phyloP scores from a whole-genome alignment of 2,888 invertebrate species.

The Prenolepis imparis region DNA sequence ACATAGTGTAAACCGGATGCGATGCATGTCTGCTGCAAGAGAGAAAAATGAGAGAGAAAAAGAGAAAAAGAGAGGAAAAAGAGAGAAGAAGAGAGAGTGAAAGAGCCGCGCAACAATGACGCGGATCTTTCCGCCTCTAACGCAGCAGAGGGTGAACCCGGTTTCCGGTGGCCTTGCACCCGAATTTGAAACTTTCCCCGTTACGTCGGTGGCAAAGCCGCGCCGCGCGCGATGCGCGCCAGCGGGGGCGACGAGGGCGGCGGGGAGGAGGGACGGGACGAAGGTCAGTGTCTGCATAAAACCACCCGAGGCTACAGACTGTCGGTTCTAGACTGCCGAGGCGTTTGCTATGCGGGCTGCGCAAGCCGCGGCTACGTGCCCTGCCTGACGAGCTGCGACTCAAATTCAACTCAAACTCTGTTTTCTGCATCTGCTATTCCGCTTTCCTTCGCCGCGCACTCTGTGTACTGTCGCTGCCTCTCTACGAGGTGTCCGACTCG shows the following conservation, averaged over 20 bases:
- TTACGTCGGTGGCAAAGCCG: constrained; percentile 75
- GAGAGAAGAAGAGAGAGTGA: background rate
- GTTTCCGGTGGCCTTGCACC: constrained; percentile 85
- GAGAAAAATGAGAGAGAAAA: background rate
- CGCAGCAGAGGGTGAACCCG: constrained; percentile 66
- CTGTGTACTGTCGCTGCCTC: constrained; percentile 44
- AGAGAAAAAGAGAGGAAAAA: background rate
- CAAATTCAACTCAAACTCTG: constrained; percentile 85
- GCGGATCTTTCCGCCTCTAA: constrained; percentile 50
- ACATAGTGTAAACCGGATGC: constrained; percentile 5
- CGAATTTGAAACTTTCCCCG: constrained; percentile 85
- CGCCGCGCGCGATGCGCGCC: constrained; percentile 57
- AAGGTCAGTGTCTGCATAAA: constrained; percentile 86
- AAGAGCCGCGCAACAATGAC: constrained; percentile 48
- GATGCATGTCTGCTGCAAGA: constrained; percentile 5
- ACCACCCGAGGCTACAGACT: constrained; percentile 81
- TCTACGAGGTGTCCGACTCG: constrained; percentile 23
- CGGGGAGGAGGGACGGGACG: constrained; percentile 75
- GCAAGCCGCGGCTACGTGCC: constrained; percentile 84
- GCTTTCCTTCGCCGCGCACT: constrained; percentile 74
- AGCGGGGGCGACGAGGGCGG: constrained; percentile 61
- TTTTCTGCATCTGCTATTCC: constrained; percentile 81
- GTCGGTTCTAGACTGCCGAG: constrained; percentile 77
- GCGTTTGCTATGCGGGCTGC: constrained; percentile 86
- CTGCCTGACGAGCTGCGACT: constrained; percentile 84